Conservation (phyloP, 2,113 vertebrate species). For the Himantopus leucocephalus region DNA sequence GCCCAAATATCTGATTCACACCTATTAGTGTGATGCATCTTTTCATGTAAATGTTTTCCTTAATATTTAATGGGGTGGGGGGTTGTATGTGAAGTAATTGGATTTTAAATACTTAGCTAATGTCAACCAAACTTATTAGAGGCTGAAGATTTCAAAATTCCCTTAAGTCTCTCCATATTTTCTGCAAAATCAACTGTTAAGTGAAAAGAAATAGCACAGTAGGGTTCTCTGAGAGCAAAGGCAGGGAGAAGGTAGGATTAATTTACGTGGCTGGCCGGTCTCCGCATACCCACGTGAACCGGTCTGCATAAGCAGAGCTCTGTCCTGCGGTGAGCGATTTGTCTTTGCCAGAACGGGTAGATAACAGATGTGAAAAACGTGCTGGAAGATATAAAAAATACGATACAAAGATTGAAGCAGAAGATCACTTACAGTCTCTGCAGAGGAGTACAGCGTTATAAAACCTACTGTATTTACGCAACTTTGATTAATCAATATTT, state of each 20-base stretch:
- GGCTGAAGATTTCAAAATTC: neutral
- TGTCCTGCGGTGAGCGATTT: neutral
- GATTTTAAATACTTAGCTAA: neutral
- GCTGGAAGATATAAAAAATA: neutral
- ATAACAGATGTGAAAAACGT: neutral
- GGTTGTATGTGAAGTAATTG: neutral
- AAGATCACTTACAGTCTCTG: neutral
- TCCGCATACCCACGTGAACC: neutral
- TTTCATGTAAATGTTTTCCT: neutral
- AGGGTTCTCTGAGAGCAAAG: neutral
- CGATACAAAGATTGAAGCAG: neutral
- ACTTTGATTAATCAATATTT: conserved; percentile 42
- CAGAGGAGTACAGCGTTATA: neutral
- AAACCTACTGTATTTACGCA: neutral
- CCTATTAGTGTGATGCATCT: neutral
- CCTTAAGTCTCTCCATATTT: neutral
- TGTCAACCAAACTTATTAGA: neutral
- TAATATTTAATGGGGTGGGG: neutral
- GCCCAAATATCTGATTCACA: neutral
- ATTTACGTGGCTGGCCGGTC: neutral
- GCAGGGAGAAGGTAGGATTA: neutral
- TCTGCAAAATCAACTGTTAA: neutral
- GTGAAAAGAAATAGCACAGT: neutral
- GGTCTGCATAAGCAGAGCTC: neutral
- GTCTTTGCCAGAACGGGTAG: neutral